phyloP scores from a whole-genome alignment of 2,113 vertebrate species.

The Peucedramus taeniatus region DNA sequence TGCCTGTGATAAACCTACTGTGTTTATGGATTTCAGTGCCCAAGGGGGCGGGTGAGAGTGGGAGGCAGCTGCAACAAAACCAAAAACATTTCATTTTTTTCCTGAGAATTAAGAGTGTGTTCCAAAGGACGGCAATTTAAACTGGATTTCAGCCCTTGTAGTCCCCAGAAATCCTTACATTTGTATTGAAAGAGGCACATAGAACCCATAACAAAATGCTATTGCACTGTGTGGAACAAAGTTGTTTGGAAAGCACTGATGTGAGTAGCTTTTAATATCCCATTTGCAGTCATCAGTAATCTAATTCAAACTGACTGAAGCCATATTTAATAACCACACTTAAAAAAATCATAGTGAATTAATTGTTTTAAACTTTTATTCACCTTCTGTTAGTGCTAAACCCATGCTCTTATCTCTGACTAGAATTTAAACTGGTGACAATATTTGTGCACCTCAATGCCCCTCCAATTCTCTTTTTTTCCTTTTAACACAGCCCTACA shows the following conservation, averaged over 20 bases:
- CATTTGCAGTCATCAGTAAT: neutral
- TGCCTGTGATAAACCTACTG: neutral
- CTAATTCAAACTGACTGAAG: neutral
- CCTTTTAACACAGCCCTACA: neutral
- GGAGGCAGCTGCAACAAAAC: neutral
- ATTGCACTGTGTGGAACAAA: neutral
- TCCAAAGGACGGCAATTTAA: neutral
- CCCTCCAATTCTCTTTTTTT: neutral
- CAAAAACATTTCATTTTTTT: neutral
- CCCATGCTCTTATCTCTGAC: neutral
- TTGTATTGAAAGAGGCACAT: neutral
- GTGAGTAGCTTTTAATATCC: neutral
- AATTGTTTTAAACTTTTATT: neutral
- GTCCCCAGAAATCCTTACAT: neutral
- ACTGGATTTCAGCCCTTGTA: neutral
- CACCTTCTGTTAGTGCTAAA: neutral
- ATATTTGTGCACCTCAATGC: neutral
- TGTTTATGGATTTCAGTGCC: neutral
- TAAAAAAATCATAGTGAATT: neutral
- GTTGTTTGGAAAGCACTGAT: neutral
- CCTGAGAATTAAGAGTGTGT: neutral
- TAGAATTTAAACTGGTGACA: neutral
- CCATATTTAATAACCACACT: neutral
- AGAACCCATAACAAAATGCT: neutral
- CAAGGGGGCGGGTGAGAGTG: neutral